A percentile compares a stretch with the other conserved stretches of the same genome.
phyloP scores from a whole-genome alignment of 2,113 vertebrate genomes.

The Peromyscus californicus region DNA sequence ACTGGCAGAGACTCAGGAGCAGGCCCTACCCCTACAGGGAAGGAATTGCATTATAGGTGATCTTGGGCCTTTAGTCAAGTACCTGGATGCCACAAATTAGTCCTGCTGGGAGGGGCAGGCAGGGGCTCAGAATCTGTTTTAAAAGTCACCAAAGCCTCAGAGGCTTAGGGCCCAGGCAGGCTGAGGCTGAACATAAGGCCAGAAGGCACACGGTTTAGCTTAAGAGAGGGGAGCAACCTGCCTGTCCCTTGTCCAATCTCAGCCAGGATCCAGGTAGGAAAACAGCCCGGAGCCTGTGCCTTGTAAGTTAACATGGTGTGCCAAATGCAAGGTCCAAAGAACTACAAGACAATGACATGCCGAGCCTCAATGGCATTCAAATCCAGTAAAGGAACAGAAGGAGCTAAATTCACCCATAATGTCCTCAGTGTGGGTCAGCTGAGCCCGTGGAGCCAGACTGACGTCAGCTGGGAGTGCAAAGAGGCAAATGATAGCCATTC shows the following conservation, averaged over 20 bases:
- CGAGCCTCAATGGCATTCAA: neutral
- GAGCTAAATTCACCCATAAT: neutral
- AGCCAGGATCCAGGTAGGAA: neutral
- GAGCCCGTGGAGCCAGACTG: neutral
- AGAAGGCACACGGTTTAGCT: neutral
- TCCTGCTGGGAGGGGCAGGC: too few species aligned
- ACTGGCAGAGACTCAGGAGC: neutral
- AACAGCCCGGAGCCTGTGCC: neutral
- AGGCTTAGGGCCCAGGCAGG: neutral
- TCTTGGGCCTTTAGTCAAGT: neutral
- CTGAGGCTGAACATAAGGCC: neutral
- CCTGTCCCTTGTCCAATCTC: neutral
- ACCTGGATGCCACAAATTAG: neutral
- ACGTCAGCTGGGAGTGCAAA: neutral
- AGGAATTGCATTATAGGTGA: neutral
- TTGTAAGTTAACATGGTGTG: accelerated
- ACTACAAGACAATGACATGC: neutral
- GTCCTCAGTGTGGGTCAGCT: neutral
- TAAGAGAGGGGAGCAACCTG: neutral
- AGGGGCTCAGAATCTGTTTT: neutral
- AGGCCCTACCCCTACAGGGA: neutral
- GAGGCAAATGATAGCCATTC: neutral
- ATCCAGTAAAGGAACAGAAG: neutral
- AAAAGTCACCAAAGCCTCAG: neutral
- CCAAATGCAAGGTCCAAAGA: neutral